phyloP scores from a whole-genome alignment of 2,797 vertebrate species.

The Malacoraja senta region DNA sequence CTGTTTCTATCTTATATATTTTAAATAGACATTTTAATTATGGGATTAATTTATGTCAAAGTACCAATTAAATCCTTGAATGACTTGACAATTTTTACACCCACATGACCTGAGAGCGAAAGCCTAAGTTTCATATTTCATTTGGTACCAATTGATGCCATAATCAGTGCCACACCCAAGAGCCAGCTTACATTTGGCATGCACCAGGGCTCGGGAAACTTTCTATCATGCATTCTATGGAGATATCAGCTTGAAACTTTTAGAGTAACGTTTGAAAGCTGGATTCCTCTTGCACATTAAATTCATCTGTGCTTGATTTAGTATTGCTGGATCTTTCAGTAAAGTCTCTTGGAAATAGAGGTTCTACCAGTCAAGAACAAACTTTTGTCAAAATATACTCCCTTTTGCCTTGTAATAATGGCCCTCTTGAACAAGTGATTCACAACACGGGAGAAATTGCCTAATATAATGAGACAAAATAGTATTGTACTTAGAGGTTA shows the following conservation, averaged over 20 bases:
- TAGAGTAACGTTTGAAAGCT: not conserved
- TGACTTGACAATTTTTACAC: not conserved
- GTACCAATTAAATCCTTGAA: not conserved
- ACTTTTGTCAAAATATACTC: not conserved
- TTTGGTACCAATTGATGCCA: not conserved
- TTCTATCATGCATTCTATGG: not conserved
- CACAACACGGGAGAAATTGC: not conserved
- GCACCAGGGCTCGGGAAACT: not conserved
- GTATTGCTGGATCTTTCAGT: not conserved
- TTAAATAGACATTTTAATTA: not conserved
- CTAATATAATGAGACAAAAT: not conserved
- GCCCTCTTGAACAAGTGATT: not conserved
- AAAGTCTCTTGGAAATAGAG: not conserved
- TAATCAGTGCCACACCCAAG: not conserved
- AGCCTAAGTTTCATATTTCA: not conserved
- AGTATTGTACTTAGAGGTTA: not conserved
- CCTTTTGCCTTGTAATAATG: not conserved
- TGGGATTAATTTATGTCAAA: not conserved
- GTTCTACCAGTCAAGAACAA: not conserved
- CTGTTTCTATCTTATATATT: not conserved
- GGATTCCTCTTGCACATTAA: not conserved
- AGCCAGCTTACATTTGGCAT: not conserved
- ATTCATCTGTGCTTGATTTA: not conserved
- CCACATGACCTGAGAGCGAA: not conserved
- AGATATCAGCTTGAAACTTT: not conserved